These are phyloP conservation scores for Pangasius macronema DNA, from an alignment of 2,797 vertebrate species.

Conservation along the genomic window DNA sequence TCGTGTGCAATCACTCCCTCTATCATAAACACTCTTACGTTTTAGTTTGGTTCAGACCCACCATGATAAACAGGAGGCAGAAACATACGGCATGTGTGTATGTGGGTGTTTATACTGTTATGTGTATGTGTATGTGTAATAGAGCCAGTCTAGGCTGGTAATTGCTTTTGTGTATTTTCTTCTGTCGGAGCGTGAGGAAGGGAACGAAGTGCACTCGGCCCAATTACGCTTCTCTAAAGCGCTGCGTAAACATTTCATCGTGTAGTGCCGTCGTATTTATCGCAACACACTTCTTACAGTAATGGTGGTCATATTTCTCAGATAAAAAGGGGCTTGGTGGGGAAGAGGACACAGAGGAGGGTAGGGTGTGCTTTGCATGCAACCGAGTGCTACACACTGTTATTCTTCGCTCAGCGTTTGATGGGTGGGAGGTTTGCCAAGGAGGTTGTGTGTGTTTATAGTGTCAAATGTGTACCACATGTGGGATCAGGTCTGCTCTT, in stretches of 20 bases:
- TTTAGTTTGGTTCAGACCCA: conserved; percentile 52
- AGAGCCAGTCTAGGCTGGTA: conserved; percentile 49
- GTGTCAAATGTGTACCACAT: conserved; percentile 73
- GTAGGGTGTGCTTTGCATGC: conserved; percentile 59
- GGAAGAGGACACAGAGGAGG: conserved; percentile 42
- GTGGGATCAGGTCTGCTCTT: conserved; percentile 63
- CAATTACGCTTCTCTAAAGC: conserved; percentile 65
- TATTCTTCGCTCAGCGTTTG: conserved; percentile 62
- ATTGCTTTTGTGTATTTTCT: conserved; percentile 68
- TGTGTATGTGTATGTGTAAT: conserved; percentile 53
- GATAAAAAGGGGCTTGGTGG: conserved; percentile 64
- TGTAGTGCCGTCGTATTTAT: conserved; percentile 74
- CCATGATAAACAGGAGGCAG: conserved; percentile 54
- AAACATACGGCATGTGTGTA: conserved; percentile 35
- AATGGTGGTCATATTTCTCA: conserved; percentile 70
- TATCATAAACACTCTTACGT: conserved; percentile 54
- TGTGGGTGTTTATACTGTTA: conserved; percentile 43
- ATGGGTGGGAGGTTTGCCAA: conserved; percentile 63
- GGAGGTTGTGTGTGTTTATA: conserved; percentile 67
- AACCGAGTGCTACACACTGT: conserved; percentile 56
- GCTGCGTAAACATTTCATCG: conserved; percentile 75
- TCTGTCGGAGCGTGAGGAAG: conserved; percentile 62
- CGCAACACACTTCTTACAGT: conserved; percentile 68
- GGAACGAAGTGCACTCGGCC: conserved; percentile 61
- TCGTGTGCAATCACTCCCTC: conserved; percentile 46